Base-by-base conservation (phyloP, 2,113 vertebrate species). In the Proterorhinus semilunaris region DNA sequence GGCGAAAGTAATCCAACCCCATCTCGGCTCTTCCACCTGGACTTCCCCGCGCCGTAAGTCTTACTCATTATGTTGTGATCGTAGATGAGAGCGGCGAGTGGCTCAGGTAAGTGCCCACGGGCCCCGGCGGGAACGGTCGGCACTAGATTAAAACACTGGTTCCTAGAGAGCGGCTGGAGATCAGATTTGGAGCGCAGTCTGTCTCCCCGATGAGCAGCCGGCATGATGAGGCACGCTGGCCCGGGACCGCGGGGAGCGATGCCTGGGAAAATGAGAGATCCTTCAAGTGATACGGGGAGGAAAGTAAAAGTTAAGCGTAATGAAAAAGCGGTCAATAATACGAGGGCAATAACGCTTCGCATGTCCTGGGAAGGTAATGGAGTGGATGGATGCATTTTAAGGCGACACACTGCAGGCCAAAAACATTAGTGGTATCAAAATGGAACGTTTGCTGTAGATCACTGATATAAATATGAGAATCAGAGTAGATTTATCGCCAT, bases 51-150 rank as follows among this genome's bases (percentile, higher is more conserved):
- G n/a, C 36, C 57, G 15, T 44, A 61, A 69, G 83, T 67, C 78
- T 73, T 77, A 74, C 85, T 89, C 86, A 88, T 90, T 86, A 92
- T 67, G 8, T 61, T 8, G 69, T 78, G 81, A 88, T 89, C 89
- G 90, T 82, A 81, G 83, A 80, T 78, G 79, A 85, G 83, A 75
- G 83, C 79, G 84, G 80, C 51, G 57, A 76, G 71, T 69, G 73
- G 82, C 6, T 86, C 86, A 68, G 17, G 84, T 84, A 85, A 85
- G 80, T 84, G 85, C 83, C 81, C 70, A 72, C 61, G 75, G 5
- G 27, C 83, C 75, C 78, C 72, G 9, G 5, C 3, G 71, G 74
- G 27, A 86, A 86, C 68, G 79, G 68, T 43, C 17, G 62, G 72
- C 50, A 48, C 61, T 59, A 84, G 86, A 90, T 88, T 81, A 88